phyloP scores from a whole-genome alignment of 2,113 vertebrate genomes.

The Sapayoa aenigma region DNA sequence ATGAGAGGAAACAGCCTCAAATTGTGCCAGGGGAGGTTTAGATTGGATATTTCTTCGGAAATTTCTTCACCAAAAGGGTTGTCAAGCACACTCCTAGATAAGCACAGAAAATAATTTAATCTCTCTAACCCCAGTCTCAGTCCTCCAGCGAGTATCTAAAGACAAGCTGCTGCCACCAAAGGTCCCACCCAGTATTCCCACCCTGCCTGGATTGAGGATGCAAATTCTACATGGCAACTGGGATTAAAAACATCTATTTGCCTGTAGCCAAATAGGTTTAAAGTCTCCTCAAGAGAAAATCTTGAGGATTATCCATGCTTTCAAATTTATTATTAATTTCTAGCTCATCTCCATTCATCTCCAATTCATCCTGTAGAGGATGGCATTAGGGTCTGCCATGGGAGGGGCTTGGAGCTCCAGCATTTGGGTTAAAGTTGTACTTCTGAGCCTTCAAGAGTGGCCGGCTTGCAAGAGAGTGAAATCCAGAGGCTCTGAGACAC shows the following conservation, averaged over 20 bases:
- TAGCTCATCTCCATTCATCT: background rate
- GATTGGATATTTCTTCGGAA: background rate
- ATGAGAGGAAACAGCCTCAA: fast-evolving
- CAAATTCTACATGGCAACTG: background rate
- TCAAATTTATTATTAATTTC: slow-evolving; percentile 18
- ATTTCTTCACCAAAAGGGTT: background rate
- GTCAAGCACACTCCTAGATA: background rate
- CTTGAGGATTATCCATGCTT: slow-evolving; percentile 34
- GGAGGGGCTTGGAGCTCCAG: background rate
- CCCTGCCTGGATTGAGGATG: background rate
- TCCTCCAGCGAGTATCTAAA: background rate
- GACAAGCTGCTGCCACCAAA: background rate
- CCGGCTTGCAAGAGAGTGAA: background rate
- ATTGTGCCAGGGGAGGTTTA: background rate
- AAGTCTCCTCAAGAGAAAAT: slow-evolving; percentile 28
- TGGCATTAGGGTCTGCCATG: background rate
- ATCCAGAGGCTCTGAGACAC: background rate
- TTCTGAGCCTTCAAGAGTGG: background rate
- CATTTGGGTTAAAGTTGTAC: background rate
- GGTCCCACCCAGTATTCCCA: background rate
- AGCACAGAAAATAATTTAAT: background rate
- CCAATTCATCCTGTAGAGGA: background rate
- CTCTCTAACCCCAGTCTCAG: background rate
- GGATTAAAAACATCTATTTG: slow-evolving; percentile 11
- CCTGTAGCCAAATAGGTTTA: slow-evolving; percentile 6